A percentile compares a stretch with the other conserved stretches of the same genome.
These are phyloP conservation scores for Taphrorychus bicolor DNA, from an alignment of 2,888 invertebrate genomes.

Conservation along the genomic window DNA sequence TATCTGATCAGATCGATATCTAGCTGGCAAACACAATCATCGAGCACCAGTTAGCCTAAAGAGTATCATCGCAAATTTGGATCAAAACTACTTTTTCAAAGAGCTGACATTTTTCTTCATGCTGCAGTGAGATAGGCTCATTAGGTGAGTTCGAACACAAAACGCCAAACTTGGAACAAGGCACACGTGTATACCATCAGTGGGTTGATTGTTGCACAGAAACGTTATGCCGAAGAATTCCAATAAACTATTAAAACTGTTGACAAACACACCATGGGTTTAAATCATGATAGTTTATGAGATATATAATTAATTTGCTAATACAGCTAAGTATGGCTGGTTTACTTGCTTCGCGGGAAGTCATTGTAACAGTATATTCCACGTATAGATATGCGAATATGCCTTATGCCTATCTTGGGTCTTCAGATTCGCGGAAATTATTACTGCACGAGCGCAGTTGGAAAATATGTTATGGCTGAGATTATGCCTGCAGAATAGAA, in stretches of 20 bases:
- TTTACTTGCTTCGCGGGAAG: conserved; percentile 51
- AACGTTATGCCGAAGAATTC: conserved; percentile 47
- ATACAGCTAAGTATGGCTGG: conserved; percentile 49
- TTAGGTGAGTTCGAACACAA: conserved; percentile 41
- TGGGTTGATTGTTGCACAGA: conserved; percentile 43
- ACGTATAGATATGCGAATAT: conserved; percentile 41
- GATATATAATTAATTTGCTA: conserved; percentile 55
- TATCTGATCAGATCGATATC: conserved; percentile 2
- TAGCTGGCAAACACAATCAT: background rate
- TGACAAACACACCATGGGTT: conserved; percentile 47
- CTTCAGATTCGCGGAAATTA: conserved; percentile 29
- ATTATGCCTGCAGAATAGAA: conserved; percentile 20
- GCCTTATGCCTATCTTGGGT: conserved; percentile 37
- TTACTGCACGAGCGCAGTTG: conserved; percentile 15
- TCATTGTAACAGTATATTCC: conserved; percentile 38
- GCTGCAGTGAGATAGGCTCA: conserved; percentile 17
- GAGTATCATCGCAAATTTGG: conserved; percentile 19
- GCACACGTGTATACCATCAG: conserved; percentile 45
- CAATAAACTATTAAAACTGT: conserved; percentile 52
- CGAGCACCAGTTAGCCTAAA: background rate
- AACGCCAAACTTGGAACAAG: conserved; percentile 44
- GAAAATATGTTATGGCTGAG: conserved; percentile 29
- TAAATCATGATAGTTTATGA: conserved; percentile 54
- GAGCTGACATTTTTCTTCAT: conserved; percentile 23
- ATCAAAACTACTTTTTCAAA: conserved; percentile 23